Percentiles rank a stretch among this genome's conserved stretches.
Evolutionary conservation across 2,113 vertebrate species (phyloP).

Genomic region (Corythaixoides concolor): DNA sequence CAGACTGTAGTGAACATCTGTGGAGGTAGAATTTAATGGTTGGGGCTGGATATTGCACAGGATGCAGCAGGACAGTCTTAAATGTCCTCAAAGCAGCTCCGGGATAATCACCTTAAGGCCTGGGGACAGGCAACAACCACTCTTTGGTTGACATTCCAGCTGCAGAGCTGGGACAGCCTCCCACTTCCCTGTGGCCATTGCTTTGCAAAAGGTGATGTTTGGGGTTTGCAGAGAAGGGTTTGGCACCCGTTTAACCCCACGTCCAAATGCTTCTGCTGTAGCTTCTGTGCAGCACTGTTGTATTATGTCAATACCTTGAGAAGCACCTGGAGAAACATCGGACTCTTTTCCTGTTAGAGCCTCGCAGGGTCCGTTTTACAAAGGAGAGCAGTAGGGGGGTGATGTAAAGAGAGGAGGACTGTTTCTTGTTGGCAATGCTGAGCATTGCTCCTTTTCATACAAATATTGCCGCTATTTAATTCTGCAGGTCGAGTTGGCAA

Average conservation of each 20-base stretch:
- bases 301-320: neutral
- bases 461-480: slow-evolving; percentile 3
- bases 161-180: neutral
- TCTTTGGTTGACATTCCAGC: neutral
- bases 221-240: neutral
- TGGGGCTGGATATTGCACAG: neutral
- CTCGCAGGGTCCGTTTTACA: neutral
- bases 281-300: neutral
- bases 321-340: neutral
- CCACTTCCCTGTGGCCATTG: neutral
- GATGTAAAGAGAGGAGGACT: neutral
- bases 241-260: neutral
- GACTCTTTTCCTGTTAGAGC: neutral
- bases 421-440: neutral
- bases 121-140: neutral
- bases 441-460: neutral
- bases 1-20: neutral
- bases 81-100: neutral
- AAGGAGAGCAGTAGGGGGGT: neutral
- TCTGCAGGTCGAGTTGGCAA: neutral
- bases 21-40: neutral
- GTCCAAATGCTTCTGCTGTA: neutral
- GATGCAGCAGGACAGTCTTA: neutral
- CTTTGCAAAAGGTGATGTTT: neutral
- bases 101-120: neutral